These are phyloP conservation scores for Holothuria leucospilota DNA, from an alignment of 53 echinoderm and acorn worm genomes.

Conservation along the genomic window DNA sequence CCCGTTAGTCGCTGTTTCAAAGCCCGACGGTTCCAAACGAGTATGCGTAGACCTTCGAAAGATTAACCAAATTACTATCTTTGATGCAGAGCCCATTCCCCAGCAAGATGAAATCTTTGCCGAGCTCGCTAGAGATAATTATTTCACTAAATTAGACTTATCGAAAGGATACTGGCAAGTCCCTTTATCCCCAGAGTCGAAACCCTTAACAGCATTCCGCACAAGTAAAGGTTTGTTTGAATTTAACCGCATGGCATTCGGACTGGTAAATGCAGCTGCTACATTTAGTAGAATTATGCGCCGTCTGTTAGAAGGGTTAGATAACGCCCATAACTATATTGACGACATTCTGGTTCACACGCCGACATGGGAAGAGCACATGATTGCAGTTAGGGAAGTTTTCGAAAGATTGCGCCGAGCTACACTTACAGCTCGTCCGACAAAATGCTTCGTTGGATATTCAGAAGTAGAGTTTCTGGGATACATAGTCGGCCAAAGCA, in stretches of 20 bases:
- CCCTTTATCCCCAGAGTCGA: constrained; percentile 35
- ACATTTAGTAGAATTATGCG: constrained; percentile 65
- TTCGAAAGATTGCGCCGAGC: constrained; percentile 14
- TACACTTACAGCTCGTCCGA: too few relatives aligned
- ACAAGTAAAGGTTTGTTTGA: too few relatives aligned
- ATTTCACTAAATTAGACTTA: constrained; percentile 61
- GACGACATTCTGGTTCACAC: too few relatives aligned
- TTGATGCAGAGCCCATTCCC: constrained; percentile 59
- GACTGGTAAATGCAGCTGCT: too few relatives aligned
- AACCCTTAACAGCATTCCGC: constrained; percentile 43
- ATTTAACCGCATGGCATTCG: too few relatives aligned
- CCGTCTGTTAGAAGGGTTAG: constrained; percentile 28
- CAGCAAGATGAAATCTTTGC: constrained; percentile 60
- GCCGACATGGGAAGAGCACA: constrained; percentile 41
- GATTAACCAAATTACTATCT: constrained; percentile 46
- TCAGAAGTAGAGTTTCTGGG: too few relatives aligned
- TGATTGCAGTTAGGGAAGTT: constrained; percentile 18
- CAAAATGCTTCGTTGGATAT: too few relatives aligned
- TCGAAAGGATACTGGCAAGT: constrained; percentile 63
- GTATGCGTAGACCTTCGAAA: too few relatives aligned
- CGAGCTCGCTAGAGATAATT: constrained; percentile 41
- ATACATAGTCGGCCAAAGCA: constrained; percentile 42
- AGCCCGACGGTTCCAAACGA: constrained; percentile 55
- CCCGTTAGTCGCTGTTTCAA: constrained; percentile 34
- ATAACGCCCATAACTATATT: constrained; percentile 39